A percentile compares a stretch with the other conserved stretches of the same genome.
Conservation (phyloP, 2,113 vertebrate species). For the Thermophis baileyi region DNA sequence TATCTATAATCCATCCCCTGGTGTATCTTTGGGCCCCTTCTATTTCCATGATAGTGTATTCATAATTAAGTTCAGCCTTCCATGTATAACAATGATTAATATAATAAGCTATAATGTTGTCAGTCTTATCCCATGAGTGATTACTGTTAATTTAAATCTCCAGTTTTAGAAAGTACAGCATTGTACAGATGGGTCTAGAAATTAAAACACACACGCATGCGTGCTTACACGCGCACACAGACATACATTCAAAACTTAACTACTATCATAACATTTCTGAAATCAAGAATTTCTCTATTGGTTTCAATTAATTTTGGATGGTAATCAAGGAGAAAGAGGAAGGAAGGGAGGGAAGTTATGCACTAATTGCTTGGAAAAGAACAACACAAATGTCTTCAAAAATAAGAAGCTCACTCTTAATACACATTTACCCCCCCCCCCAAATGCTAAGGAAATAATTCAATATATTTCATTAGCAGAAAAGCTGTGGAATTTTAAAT, state of each 20-base stretch:
- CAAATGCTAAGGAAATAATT: not conserved
- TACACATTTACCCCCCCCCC: not conserved
- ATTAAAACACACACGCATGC: conserved; percentile 34
- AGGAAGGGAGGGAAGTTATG: not conserved
- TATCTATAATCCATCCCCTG: conserved; percentile 36
- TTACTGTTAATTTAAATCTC: conserved; percentile 46
- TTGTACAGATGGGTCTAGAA: conserved; percentile 37
- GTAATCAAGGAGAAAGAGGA: not conserved
- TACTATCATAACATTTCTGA: not conserved
- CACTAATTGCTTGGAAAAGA: not conserved
- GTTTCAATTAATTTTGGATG: not conserved
- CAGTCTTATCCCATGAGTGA: conserved; percentile 24
- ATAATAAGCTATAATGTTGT: conserved; percentile 39
- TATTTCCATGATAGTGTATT: conserved; percentile 18
- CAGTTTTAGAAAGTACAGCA: conserved; percentile 39
- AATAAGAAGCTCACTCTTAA: not conserved
- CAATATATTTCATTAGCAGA: not conserved
- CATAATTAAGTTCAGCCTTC: conserved; percentile 21
- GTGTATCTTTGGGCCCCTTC: not conserved
- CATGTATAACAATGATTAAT: conserved; percentile 28
- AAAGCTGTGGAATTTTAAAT: not conserved
- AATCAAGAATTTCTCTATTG: not conserved
- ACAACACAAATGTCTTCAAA: not conserved
- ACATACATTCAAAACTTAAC: not conserved
- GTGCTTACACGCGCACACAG: not conserved